Evolutionary conservation across 2,888 invertebrate species (phyloP).

Genomic region (Alsophila aescularia): DNA sequence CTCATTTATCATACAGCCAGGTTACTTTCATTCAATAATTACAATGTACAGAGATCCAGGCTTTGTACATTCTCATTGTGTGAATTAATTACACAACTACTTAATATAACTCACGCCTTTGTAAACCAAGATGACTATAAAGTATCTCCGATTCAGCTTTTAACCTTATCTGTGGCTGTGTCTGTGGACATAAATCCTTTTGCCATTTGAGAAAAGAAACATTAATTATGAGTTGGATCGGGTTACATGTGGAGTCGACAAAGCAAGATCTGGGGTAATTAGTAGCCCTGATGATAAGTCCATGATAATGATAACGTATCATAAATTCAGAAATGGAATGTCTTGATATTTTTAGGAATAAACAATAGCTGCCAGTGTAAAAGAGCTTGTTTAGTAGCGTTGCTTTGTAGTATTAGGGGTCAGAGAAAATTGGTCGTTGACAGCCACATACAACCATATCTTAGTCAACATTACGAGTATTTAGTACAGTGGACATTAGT

Average conservation of each 20-base stretch:
- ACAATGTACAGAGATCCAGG: conserved; percentile 73
- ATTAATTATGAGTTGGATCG: conserved; percentile 49
- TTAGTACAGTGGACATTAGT: conserved; percentile 63
- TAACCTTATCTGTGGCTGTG: conserved; percentile 42
- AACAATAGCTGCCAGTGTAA: conserved; percentile 41
- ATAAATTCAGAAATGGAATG: conserved; percentile 38
- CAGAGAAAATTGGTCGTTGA: conserved; percentile 51
- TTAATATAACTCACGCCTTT: conserved; percentile 59
- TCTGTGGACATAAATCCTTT: conserved; percentile 40
- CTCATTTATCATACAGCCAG: conserved; percentile 82
- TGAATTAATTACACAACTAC: conserved; percentile 69
- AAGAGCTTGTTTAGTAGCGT: conserved; percentile 26
- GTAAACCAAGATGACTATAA: conserved; percentile 51
- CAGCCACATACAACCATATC: conserved; percentile 56
- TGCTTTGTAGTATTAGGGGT: conserved; percentile 26
- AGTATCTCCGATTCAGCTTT: conserved; percentile 41
- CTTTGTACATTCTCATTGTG: conserved; percentile 58
- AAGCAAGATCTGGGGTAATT: conserved; percentile 56
- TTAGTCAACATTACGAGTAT: conserved; percentile 60
- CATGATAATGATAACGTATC: conserved; percentile 40
- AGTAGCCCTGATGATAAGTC: conserved; percentile 55
- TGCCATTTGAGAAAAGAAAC: conserved; percentile 41
- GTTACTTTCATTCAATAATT: conserved; percentile 83
- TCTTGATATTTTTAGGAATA: conserved; percentile 35
- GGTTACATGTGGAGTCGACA: conserved; percentile 50